phyloP scores from a whole-genome alignment of 1,140 invertebrate genomes.

The Aphidius ervi region DNA sequence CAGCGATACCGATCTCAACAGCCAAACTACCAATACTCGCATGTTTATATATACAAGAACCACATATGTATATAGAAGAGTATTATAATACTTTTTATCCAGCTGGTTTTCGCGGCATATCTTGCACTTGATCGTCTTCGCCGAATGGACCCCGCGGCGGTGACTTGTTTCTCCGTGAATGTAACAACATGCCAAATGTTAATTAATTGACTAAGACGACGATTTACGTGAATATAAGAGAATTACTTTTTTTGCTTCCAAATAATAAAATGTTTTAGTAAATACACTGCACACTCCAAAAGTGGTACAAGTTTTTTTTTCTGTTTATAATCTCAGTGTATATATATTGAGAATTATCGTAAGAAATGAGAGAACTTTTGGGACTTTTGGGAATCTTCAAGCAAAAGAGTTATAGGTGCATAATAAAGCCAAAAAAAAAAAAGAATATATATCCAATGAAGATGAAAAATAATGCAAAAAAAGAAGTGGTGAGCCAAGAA shows the following conservation, averaged over 20 bases:
- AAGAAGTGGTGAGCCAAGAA: too few relatives aligned
- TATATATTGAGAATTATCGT: too few relatives aligned
- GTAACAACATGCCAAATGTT: constrained; percentile 8
- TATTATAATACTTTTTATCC: background rate
- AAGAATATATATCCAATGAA: too few relatives aligned
- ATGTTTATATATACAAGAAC: background rate
- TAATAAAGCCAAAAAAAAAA: too few relatives aligned
- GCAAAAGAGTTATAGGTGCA: background rate
- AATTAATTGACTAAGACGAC: constrained; percentile 15
- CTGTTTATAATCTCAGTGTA: too few relatives aligned
- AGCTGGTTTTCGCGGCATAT: constrained; percentile 14
- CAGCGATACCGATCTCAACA: constrained; percentile 41
- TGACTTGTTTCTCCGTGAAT: too few relatives aligned
- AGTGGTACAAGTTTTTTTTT: too few relatives aligned
- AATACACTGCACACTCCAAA: too few relatives aligned
- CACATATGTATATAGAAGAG: too few relatives aligned
- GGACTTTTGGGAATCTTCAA: background rate
- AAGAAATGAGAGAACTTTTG: too few relatives aligned
- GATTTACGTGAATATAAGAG: constrained; percentile 3
- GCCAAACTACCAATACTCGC: constrained; percentile 20
- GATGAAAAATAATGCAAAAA: too few relatives aligned
- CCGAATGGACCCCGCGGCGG: background rate
- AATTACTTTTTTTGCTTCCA: background rate
- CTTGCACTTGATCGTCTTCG: constrained; percentile 10
- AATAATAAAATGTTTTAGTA: too few relatives aligned